A percentile compares a stretch with the other conserved stretches of the same genome.
Evolutionary conservation across 2,888 invertebrate genomes (phyloP).

Genomic region (Microdon myrmicae): DNA sequence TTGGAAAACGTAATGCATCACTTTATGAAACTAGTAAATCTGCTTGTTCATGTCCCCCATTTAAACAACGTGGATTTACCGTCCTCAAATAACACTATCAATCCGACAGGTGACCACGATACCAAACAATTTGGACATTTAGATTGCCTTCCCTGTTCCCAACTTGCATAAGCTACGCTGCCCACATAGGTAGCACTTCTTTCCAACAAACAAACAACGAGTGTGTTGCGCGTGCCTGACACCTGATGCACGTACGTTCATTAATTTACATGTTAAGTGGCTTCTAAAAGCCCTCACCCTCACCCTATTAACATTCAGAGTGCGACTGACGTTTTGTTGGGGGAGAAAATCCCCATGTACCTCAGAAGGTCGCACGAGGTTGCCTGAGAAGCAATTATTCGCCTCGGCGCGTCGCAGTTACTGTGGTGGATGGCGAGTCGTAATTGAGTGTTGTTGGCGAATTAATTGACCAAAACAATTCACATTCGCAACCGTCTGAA

Average conservation of each 20-base stretch:
- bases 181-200: no score
- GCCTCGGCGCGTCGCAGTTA: constrained; percentile 10
- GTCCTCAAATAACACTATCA: no score
- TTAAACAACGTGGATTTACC: no score
- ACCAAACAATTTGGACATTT: no score
- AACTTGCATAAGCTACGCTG: no score
- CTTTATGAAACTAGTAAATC: no score
- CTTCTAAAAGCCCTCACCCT: constrained; percentile 38
- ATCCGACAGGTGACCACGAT: no score
- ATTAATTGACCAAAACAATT: constrained; percentile 21
- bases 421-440: background rate
- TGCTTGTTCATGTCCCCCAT: no score
- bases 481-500: constrained; percentile 4
- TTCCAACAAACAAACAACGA: no score
- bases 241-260: constrained; percentile 48
- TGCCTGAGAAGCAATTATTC: constrained; percentile 24
- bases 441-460: constrained; percentile 35
- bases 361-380: constrained; percentile 19
- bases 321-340: constrained; percentile 6
- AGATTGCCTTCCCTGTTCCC: no score
- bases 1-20: no score
- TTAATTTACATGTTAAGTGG: constrained; percentile 45
- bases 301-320: constrained; percentile 30
- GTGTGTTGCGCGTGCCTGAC: constrained; percentile 46
- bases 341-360: constrained; percentile 24